These are phyloP conservation scores for Embidobia sp. DNA, from an alignment of 2,888 invertebrate species.

Conservation along the genomic window DNA sequence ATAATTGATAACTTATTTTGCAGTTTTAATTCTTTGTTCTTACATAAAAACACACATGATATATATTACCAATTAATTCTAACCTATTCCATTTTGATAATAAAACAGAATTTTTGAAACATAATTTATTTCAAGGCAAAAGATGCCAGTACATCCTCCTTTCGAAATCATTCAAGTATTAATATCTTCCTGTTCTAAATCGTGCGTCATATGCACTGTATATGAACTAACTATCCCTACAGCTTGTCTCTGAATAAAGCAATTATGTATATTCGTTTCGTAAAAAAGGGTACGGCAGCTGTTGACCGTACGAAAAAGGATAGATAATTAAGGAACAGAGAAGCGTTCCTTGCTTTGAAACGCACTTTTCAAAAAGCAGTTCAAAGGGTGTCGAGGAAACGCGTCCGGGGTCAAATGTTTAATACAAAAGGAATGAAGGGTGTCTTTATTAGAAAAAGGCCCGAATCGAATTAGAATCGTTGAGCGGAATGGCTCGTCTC, in stretches of 20 bases:
- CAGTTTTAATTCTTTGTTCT: no score
- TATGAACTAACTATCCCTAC: constrained; percentile 31
- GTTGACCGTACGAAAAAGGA: constrained; percentile 54
- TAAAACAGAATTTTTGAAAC: no score
- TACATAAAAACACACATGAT: no score
- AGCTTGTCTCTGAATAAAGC: constrained; percentile 70
- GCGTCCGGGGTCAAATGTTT: constrained; percentile 54
- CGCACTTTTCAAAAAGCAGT: constrained; percentile 31
- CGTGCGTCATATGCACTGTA: constrained; percentile 39
- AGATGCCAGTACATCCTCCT: constrained; percentile 36
- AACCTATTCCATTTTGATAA: no score
- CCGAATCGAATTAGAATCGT: constrained; percentile 72
- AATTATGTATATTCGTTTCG: constrained; percentile 76
- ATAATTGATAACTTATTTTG: no score
- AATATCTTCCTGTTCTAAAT: constrained; percentile 42
- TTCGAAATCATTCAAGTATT: constrained; percentile 33
- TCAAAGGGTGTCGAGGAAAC: constrained; percentile 53
- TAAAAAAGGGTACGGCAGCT: constrained; percentile 62
- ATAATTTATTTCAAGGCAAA: background rate
- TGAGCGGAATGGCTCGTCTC: constrained; percentile 67
- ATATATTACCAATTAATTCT: no score
- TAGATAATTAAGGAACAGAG: constrained; percentile 30
- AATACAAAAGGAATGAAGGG: constrained; percentile 78
- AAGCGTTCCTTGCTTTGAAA: constrained; percentile 26
- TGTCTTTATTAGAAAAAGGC: constrained; percentile 79